Conservation (phyloP, 2,113 vertebrate genomes). For the Columba livia region DNA sequence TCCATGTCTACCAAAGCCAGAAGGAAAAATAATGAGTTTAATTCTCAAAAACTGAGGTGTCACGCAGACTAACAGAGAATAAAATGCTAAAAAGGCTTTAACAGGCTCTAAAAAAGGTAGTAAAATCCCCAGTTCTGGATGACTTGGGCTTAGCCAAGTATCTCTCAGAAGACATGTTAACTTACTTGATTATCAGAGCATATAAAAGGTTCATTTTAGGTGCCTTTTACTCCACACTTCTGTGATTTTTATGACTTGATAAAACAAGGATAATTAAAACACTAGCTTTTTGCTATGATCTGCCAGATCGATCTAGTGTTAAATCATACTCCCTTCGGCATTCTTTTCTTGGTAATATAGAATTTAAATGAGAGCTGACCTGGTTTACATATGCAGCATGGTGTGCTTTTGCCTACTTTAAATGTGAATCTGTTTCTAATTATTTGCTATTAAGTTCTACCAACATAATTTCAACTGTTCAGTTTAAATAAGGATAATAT, state of each 20-base stretch:
- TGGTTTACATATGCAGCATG: background rate
- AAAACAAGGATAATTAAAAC: conserved; percentile 37
- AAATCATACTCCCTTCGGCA: background rate
- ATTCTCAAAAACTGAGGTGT: background rate
- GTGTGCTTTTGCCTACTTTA: background rate
- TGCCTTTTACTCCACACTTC: background rate
- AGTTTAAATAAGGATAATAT: background rate
- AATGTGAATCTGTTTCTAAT: background rate
- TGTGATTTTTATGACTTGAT: conserved; percentile 6
- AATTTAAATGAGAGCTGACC: background rate
- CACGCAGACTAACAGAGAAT: background rate
- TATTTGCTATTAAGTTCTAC: background rate
- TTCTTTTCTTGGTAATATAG: background rate
- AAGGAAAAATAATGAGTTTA: background rate
- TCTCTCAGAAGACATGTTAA: background rate
- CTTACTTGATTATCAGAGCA: background rate
- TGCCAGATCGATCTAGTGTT: conserved; percentile 24
- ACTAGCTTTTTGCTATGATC: background rate
- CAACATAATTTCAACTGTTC: background rate
- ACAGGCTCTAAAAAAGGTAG: background rate
- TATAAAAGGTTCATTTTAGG: background rate
- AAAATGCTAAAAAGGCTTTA: background rate
- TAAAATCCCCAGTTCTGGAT: background rate
- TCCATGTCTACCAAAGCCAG: background rate
- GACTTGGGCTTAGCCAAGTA: background rate